These are phyloP conservation scores for Bathynomus jamesi DNA, from an alignment of 1,140 invertebrate species.

Conservation along the genomic window DNA sequence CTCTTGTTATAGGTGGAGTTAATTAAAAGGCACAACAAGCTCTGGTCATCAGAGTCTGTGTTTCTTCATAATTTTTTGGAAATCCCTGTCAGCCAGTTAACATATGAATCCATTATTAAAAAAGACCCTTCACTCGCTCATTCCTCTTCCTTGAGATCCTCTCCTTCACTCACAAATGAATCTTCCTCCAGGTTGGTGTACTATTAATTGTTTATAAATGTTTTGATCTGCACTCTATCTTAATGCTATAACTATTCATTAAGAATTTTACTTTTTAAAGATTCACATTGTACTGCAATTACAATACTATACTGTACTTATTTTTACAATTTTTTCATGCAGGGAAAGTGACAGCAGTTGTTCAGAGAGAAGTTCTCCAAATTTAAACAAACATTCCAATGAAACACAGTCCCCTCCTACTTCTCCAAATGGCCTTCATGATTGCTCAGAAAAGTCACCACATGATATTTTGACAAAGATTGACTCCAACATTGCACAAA, in stretches of 20 bases:
- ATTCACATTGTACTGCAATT: no score
- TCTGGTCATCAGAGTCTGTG: conserved; percentile 15
- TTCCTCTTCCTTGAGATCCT: neutral
- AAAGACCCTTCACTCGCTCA: neutral
- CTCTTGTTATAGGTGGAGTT: no score
- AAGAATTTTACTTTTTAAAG: no score
- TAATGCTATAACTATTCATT: no score
- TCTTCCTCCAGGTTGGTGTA: neutral
- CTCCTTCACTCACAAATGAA: neutral
- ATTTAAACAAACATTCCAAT: neutral
- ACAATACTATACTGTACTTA: no score
- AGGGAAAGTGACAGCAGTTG: neutral
- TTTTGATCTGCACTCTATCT: neutral
- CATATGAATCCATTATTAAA: conserved; percentile 2
- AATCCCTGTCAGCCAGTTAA: conserved; percentile 8
- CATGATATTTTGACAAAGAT: conserved; percentile 13
- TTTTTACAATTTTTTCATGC: neutral
- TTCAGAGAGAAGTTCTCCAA: neutral
- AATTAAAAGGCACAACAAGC: conserved; percentile 17
- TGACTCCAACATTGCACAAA: conserved; percentile 15
- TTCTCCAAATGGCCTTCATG: conserved; percentile 1
- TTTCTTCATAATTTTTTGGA: conserved; percentile 18
- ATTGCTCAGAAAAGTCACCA: conserved; percentile 13
- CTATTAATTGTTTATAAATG: neutral
- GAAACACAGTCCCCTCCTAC: neutral